These are phyloP conservation scores for Conger conger DNA, from an alignment of 2,113 vertebrate genomes.

Conservation along the genomic window DNA sequence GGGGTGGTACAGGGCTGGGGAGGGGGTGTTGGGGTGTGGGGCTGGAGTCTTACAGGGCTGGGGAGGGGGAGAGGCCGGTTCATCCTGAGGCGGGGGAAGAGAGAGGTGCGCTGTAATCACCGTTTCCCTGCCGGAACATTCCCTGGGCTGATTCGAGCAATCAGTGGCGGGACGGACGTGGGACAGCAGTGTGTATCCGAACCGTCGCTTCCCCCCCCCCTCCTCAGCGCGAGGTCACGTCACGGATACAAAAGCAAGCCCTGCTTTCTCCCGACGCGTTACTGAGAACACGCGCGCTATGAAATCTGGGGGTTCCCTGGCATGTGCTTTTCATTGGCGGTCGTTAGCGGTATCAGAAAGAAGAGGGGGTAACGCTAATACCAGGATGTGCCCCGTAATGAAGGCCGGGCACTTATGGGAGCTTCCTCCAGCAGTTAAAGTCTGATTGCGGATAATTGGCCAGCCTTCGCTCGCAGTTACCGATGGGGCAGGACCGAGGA, in stretches of 20 bases:
- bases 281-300: slow-evolving; percentile 60
- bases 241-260: slow-evolving; percentile 39
- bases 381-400: slow-evolving; percentile 74
- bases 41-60: background rate
- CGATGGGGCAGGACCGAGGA: slow-evolving; percentile 48
- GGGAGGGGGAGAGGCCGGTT: too few species aligned
- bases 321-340: slow-evolving; percentile 70
- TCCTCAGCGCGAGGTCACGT: slow-evolving; percentile 46
- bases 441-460: slow-evolving; percentile 77
- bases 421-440: slow-evolving; percentile 69
- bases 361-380: slow-evolving; percentile 61
- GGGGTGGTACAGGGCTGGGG: too few species aligned
- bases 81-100: slow-evolving; percentile 3
- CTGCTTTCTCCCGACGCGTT: slow-evolving; percentile 51
- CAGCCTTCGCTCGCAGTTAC: slow-evolving; percentile 72
- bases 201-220: slow-evolving; percentile 25
- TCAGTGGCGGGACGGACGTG: slow-evolving; percentile 52
- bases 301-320: background rate
- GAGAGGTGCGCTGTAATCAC: slow-evolving; percentile 50
- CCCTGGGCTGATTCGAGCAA: slow-evolving; percentile 66
- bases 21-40: background rate
- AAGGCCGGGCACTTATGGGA: slow-evolving; percentile 71
- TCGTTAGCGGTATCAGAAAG: slow-evolving; percentile 46
- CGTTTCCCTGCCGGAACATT: slow-evolving; percentile 57
- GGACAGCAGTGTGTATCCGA: slow-evolving; percentile 56